A percentile compares a stretch with the other conserved stretches of the same genome.
These are phyloP conservation scores for Eucriotettix oculatus DNA, from an alignment of 2,888 invertebrate genomes.

Conservation along the genomic window DNA sequence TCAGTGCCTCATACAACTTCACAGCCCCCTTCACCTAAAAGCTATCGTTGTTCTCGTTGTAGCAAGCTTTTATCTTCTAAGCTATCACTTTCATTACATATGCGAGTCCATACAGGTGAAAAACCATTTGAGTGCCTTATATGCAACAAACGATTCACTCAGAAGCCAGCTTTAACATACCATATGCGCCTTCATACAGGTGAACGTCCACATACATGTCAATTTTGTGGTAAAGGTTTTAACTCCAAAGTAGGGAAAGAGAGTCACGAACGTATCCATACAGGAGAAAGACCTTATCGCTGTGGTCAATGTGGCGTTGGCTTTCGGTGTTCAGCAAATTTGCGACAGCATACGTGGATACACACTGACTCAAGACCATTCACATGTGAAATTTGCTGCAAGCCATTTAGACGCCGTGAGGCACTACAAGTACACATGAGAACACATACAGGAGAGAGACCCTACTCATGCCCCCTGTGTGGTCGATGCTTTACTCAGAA, in stretches of 20 bases:
- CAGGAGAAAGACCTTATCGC: conserved; percentile 1
- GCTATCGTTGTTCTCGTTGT: neutral
- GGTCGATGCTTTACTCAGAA: conserved; percentile 2
- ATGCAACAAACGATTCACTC: conserved; percentile 2
- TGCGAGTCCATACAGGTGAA: neutral
- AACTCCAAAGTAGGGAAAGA: conserved; percentile 4
- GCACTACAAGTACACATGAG: conserved; percentile 4
- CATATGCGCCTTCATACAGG: conserved; percentile 3
- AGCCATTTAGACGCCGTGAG: conserved; percentile 2
- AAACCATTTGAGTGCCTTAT: conserved; percentile 1
- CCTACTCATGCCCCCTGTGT: neutral
- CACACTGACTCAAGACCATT: conserved; percentile 3
- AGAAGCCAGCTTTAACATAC: conserved; percentile 2
- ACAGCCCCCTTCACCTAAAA: neutral
- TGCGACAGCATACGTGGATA: conserved; percentile 3
- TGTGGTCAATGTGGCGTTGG: conserved; percentile 3
- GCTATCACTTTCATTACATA: neutral
- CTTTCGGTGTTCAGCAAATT: conserved; percentile 2
- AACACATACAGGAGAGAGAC: conserved; percentile 1
- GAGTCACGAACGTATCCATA: conserved; percentile 3
- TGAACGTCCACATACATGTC: conserved; percentile 4
- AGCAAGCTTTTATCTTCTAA: neutral
- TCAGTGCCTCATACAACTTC: neutral
- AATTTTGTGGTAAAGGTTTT: conserved; percentile 4
- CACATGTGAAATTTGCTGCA: conserved; percentile 1